Conservation (phyloP, 2,888 invertebrate species). For the Agrotis puta region DNA sequence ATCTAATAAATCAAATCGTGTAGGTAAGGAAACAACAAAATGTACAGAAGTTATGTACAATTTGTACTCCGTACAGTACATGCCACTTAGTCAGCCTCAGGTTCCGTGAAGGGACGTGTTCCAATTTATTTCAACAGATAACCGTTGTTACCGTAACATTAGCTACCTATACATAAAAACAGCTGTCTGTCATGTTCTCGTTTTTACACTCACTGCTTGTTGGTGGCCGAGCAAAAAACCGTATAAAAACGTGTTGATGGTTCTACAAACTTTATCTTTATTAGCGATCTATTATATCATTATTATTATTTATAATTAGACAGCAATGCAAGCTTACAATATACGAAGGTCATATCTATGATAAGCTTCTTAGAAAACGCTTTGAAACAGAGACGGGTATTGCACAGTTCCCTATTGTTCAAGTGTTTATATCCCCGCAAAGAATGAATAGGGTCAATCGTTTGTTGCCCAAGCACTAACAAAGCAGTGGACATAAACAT, state of each 20-base stretch:
- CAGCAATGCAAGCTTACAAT: constrained; percentile 12
- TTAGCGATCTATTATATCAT: constrained; percentile 21
- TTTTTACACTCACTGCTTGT: constrained; percentile 53
- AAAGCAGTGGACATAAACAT: constrained; percentile 57
- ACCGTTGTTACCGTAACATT: constrained; percentile 56
- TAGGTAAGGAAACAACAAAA: constrained; percentile 21
- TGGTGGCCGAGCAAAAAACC: constrained; percentile 45
- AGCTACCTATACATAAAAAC: constrained; percentile 51
- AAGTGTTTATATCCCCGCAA: constrained; percentile 48
- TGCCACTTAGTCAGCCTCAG: constrained; percentile 52
- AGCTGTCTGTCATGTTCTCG: constrained; percentile 46
- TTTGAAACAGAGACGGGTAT: constrained; percentile 32
- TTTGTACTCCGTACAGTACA: constrained; percentile 26
- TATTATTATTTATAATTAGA: constrained; percentile 9
- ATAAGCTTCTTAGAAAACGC: constrained; percentile 31
- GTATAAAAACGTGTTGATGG: constrained; percentile 51
- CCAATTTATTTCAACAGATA: constrained; percentile 57
- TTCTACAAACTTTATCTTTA: constrained; percentile 27
- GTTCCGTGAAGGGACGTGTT: constrained; percentile 61
- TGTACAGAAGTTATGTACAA: constrained; percentile 17
- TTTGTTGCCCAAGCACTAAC: constrained; percentile 53
- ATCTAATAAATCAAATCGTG: constrained; percentile 9
- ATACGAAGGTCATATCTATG: constrained; percentile 14
- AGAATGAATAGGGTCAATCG: constrained; percentile 58
- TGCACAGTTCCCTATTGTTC: constrained; percentile 43